Base-by-base conservation (phyloP, 2,888 invertebrate species). In the Lasioglossum oenotherae region DNA sequence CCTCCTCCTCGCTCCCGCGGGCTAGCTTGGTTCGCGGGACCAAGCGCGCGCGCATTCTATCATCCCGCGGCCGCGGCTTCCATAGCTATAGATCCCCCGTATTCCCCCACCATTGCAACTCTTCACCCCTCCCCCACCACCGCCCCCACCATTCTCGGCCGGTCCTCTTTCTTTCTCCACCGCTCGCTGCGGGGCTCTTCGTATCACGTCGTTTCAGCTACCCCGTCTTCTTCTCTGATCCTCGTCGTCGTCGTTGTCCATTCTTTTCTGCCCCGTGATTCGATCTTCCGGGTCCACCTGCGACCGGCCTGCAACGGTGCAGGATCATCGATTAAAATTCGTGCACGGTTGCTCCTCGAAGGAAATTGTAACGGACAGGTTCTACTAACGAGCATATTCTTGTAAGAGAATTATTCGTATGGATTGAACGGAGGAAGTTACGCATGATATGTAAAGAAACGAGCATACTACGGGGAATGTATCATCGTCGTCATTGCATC, bases 51-150 rank as follows among this genome's bases (percentile, higher is more conserved):
- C 71, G 41, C 41, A 41, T 41, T 41, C 74, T 69, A 87, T 82
- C 84, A 72, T 31, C 81, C 86, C 82, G 80, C 83, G 77, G 81
- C 78, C 80, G 74, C 78, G 64, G 72, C 81, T 80, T 38, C 82
- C 74, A 69, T 23, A 35, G 35, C 57, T 72, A 14, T 60, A 44
- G 41, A 41, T 44, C 57, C 74, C 23, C 60, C 31, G 53, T 74
- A 16, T 27, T 27, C 44, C 57, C 12, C 74, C 38, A 27, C 76
- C 64, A 41, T 80, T 74, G 49, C 72, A 53, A 78, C 74, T 71
- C 60, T 76, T 74, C n/a, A n/a, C 46, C 80, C 57, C 19, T 49
- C 31, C 35, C 38, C 57, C 44, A 14, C 53, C n/a, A 35, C 53
- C 35, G 35, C 35, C 35, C 71, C 78, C 49, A 38, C 35, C 19